phyloP scores from a whole-genome alignment of 1,140 invertebrate species.

The Zelostemma sp. region DNA sequence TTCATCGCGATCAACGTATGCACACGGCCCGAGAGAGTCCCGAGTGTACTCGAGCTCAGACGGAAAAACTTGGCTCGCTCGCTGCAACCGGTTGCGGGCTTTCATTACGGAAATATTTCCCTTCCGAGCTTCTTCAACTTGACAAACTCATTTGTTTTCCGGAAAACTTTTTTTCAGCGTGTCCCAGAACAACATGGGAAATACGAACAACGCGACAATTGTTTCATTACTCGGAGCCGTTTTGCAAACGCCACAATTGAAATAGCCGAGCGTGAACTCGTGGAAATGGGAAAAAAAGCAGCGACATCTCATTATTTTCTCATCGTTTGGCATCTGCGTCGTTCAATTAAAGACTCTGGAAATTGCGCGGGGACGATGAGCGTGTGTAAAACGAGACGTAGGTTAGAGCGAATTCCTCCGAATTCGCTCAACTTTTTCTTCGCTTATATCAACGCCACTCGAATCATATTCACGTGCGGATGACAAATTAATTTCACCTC shows the following conservation, averaged over 20 bases:
- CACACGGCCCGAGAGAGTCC: background rate
- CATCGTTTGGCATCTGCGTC: background rate
- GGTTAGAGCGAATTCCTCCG: background rate
- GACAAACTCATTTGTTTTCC: background rate
- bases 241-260: no score
- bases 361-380: background rate
- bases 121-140: background rate
- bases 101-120: background rate
- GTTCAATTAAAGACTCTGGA: background rate
- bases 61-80: background rate
- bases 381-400: background rate
- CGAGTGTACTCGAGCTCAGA: background rate
- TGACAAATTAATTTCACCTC: conserved; percentile 5
- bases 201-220: no score
- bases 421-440: background rate
- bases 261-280: background rate
- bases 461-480: background rate
- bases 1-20: background rate
- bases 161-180: background rate
- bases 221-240: no score
- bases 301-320: background rate
- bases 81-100: background rate
- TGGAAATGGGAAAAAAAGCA: background rate
- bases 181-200: no score
- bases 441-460: background rate